Evolutionary conservation across 2,797 vertebrate genomes (phyloP).

Genomic region (Ctenosaura bakeri): DNA sequence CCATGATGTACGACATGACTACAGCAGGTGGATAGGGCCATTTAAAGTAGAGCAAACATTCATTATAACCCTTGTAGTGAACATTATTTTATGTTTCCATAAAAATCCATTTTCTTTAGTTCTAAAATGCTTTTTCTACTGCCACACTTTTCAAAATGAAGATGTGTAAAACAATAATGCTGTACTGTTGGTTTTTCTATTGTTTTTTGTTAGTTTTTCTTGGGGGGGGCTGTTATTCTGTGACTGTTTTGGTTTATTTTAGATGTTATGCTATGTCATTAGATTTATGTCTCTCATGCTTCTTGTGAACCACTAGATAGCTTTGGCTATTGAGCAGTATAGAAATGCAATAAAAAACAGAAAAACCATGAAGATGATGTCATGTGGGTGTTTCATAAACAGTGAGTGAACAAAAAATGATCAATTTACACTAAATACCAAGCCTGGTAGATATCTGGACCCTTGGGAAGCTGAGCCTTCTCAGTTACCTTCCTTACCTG

Average conservation of each 20-base stretch:
- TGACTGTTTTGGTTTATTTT: not conserved
- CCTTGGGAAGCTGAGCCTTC: not conserved
- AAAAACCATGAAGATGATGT: not conserved
- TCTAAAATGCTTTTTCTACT: not conserved
- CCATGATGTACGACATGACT: not conserved
- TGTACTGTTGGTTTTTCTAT: not conserved
- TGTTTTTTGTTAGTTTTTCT: not conserved
- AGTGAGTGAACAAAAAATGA: not conserved
- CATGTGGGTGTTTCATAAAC: not conserved
- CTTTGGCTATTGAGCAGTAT: not conserved
- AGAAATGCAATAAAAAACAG: not conserved
- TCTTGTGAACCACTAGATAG: not conserved
- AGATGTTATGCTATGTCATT: not conserved
- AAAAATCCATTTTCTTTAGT: not conserved
- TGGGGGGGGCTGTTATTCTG: not conserved
- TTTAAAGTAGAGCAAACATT: not conserved
- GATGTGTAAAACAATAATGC: not conserved
- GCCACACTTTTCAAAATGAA: not conserved
- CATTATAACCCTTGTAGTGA: not conserved
- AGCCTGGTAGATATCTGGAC: not conserved
- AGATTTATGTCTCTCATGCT: not conserved
- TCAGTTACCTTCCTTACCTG: slow-evolving; percentile 81
- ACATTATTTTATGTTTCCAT: not conserved
- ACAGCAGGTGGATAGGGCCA: not conserved
- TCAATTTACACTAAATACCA: not conserved